Evolutionary conservation across 2,888 invertebrate species (phyloP).

Genomic region (Geotrupes spiniger): DNA sequence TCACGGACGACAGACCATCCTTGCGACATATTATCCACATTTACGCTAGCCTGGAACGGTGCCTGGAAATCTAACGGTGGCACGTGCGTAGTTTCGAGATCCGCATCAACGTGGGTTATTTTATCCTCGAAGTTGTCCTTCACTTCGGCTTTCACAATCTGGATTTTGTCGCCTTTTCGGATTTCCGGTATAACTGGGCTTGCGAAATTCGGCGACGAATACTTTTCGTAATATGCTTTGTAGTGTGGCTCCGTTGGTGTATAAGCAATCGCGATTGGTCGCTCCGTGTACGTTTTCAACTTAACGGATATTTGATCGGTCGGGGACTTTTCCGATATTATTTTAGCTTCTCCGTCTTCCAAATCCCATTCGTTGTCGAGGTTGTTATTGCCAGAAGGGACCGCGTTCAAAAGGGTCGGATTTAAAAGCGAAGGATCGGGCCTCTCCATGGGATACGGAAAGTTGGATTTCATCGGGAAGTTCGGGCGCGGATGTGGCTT

Average conservation of each 20-base stretch:
- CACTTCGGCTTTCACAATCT: conserved; percentile 6
- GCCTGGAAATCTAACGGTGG: conserved; percentile 62
- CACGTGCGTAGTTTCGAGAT: conserved; percentile 35
- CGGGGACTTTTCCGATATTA: too few relatives aligned
- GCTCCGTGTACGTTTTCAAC: conserved; percentile 52
- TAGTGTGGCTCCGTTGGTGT: conserved; percentile 57
- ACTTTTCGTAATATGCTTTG: conserved; percentile 40
- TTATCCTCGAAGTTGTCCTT: conserved; percentile 24
- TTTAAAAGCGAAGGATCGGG: conserved; percentile 54
- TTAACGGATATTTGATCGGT: conserved; percentile 45
- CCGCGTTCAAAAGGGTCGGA: conserved; percentile 44
- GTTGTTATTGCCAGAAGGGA: too few relatives aligned
- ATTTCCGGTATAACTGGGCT: conserved; percentile 54
- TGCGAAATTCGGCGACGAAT: conserved; percentile 52
- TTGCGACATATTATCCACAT: conserved; percentile 57
- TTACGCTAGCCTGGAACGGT: conserved; percentile 66
- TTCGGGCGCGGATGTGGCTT: conserved; percentile 47
- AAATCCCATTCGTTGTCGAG: conserved; percentile 45
- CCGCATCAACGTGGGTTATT: conserved; percentile 20
- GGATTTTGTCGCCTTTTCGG: conserved; percentile 27
- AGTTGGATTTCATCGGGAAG: conserved; percentile 55
- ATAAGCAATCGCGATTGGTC: conserved; percentile 64
- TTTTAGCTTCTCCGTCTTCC: conserved; percentile 48
- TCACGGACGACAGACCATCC: conserved; percentile 61
- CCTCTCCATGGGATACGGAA: conserved; percentile 63